These are phyloP conservation scores for Aethes cnicana DNA, from an alignment of 2,888 invertebrate species.

Conservation along the genomic window DNA sequence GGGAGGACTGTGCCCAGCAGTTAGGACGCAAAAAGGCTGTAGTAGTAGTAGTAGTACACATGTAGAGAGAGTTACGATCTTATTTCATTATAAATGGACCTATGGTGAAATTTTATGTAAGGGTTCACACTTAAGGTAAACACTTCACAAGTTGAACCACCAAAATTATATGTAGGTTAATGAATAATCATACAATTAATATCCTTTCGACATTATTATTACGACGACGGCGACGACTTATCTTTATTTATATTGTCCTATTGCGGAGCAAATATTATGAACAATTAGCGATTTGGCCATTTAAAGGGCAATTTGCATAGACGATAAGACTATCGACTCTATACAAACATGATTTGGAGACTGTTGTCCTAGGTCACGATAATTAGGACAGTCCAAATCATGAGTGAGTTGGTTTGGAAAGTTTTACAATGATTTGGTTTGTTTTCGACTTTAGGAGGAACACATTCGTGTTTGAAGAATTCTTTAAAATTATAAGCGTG, in stretches of 20 bases:
- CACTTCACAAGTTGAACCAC: background rate
- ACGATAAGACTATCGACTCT: conserved; percentile 64
- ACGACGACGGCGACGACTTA: conserved; percentile 37
- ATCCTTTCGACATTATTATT: conserved; percentile 8
- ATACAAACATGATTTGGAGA: conserved; percentile 54
- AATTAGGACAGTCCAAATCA: conserved; percentile 41
- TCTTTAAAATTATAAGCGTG: background rate
- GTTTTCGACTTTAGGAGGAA: background rate
- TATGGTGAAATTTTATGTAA: no score
- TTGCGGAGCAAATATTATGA: conserved; percentile 39
- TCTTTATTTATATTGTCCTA: conserved; percentile 41
- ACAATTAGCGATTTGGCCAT: conserved; percentile 69
- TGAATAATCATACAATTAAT: conserved; percentile 1
- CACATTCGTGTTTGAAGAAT: background rate
- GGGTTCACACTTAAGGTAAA: no score
- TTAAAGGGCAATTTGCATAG: conserved; percentile 72
- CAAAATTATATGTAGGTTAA: background rate
- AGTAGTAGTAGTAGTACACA: no score
- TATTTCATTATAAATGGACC: no score
- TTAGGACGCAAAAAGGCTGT: no score
- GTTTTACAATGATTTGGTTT: background rate
- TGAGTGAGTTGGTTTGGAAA: background rate
- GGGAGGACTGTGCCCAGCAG: no score
- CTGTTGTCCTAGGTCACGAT: conserved; percentile 62
- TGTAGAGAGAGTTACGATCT: no score